Percentiles rank a stretch among this genome's conserved stretches.
Conservation (phyloP, 2,797 vertebrate genomes). For the Enteromius trimaculatus region DNA sequence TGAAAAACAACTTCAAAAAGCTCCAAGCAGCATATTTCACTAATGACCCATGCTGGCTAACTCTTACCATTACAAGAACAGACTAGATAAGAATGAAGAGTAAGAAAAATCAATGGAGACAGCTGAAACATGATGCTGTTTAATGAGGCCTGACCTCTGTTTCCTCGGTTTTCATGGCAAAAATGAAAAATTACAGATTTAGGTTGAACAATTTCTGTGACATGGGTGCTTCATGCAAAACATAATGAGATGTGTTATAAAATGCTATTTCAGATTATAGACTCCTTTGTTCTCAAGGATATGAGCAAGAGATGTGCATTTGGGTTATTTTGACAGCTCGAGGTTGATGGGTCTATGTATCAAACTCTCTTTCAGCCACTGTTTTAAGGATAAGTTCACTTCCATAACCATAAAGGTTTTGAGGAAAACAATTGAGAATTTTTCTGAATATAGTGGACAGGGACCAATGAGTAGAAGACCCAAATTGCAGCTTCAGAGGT, state of each 20-base stretch:
- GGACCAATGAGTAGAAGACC: background rate
- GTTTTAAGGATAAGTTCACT: background rate
- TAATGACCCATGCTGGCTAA: slow-evolving; percentile 24
- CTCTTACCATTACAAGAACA: slow-evolving; percentile 33
- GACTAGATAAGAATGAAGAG: slow-evolving; percentile 27
- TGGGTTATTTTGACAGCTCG: background rate
- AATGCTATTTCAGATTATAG: slow-evolving; percentile 25
- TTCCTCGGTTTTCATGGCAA: slow-evolving; percentile 25
- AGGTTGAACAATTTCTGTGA: slow-evolving; percentile 18
- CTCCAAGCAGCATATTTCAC: background rate
- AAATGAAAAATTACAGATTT: slow-evolving; percentile 3
- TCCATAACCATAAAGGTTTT: background rate
- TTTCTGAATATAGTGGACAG: background rate
- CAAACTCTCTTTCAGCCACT: background rate
- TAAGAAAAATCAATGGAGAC: slow-evolving; percentile 40
- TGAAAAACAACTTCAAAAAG: slow-evolving; percentile 20
- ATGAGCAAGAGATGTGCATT: slow-evolving; percentile 3
- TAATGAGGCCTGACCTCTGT: slow-evolving; percentile 31
- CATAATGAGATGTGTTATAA: slow-evolving; percentile 32
- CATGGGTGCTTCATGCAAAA: slow-evolving; percentile 31
- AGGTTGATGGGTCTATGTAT: background rate
- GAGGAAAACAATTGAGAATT: background rate
- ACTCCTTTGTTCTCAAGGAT: background rate
- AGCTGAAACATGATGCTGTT: slow-evolving; percentile 29
- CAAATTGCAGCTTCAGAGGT: background rate